Conservation (phyloP, 1,140 invertebrate species). For the Plutomurus gul region DNA sequence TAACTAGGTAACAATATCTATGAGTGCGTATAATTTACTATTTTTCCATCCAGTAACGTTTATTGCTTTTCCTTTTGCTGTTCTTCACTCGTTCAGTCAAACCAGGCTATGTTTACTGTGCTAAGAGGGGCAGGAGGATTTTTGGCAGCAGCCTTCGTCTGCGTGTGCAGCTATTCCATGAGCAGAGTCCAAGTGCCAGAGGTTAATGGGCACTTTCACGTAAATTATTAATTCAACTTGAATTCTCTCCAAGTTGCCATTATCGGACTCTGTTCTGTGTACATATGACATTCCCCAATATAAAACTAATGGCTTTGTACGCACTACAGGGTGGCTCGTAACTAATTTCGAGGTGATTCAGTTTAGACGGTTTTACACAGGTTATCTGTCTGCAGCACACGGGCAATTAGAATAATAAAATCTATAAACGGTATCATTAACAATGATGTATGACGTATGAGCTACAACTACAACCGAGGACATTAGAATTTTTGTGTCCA, state of each 20-base stretch:
- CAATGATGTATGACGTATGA: no score
- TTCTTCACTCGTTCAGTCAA: background rate
- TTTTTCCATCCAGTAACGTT: background rate
- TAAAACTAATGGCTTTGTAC: no score
- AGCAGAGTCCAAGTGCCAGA: background rate
- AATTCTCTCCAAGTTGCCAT: background rate
- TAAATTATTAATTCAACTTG: constrained; percentile 26
- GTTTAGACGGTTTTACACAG: no score
- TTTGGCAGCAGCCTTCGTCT: background rate
- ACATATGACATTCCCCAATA: no score
- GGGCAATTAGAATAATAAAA: no score
- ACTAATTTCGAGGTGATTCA: no score
- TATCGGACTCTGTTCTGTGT: no score
- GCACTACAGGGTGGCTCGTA: no score
- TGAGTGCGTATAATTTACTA: background rate
- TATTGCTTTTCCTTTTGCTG: constrained; percentile 19
- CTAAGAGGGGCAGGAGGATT: background rate
- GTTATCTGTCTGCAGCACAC: no score
- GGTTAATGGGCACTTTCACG: constrained; percentile 20
- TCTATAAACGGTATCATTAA: no score
- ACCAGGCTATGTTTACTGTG: background rate
- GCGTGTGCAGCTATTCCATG: background rate
- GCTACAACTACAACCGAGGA: no score
- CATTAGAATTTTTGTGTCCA: no score
- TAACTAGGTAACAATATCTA: background rate